Evolutionary conservation across 2,888 invertebrate species (phyloP).

Genomic region (Eremobia ochroleuca): DNA sequence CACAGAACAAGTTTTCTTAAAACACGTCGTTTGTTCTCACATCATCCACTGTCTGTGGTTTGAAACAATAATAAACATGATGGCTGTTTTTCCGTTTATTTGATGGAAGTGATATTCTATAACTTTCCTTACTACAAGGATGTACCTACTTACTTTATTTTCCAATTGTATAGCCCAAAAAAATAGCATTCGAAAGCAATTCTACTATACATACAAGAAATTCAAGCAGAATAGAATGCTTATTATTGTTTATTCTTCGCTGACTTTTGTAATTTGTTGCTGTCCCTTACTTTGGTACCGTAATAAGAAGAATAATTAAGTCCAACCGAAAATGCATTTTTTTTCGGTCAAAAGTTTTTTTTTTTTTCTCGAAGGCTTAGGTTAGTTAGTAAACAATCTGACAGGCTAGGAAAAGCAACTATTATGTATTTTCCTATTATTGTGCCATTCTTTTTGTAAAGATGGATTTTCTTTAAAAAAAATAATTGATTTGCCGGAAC

Average conservation of each 20-base stretch:
- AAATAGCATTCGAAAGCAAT: neutral
- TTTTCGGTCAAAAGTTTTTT: neutral
- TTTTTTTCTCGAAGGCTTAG: neutral
- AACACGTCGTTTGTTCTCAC: slow-evolving; percentile 16
- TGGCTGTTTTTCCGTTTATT: slow-evolving; percentile 15
- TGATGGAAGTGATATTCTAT: neutral
- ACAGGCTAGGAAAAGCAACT: too few species aligned
- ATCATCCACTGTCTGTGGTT: slow-evolving; percentile 36
- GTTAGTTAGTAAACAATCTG: too few species aligned
- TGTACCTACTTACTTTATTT: slow-evolving; percentile 1
- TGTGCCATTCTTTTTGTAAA: too few species aligned
- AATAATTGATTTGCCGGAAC: neutral
- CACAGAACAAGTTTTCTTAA: slow-evolving; percentile 20
- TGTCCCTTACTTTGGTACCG: neutral
- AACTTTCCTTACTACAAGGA: neutral
- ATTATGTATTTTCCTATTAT: too few species aligned
- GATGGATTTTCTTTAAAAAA: too few species aligned
- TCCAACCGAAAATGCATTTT: neutral
- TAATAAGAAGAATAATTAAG: too few species aligned
- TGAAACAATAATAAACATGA: slow-evolving; percentile 25
- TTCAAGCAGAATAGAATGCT: too few species aligned
- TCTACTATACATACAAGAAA: too few species aligned
- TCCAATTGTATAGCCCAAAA: neutral
- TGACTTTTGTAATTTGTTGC: neutral
- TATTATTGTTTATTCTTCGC: neutral